Evolutionary conservation across 1,140 invertebrate species (phyloP), one percentile per base, ranked within the genome.

Genomic region (Camponotus floridanus): DNA sequence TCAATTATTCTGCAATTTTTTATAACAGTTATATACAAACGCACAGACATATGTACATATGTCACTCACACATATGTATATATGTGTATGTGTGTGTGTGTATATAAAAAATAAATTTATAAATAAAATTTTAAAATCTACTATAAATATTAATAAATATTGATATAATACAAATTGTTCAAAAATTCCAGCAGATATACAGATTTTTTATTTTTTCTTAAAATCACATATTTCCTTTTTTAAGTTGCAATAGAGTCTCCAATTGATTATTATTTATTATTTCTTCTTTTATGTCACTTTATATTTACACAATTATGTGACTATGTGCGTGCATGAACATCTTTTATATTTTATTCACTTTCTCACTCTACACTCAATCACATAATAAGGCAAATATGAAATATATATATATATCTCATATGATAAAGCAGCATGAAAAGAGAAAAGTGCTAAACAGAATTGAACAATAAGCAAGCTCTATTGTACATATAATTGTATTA

Each of bases 41-140:
- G 26, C 26, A 26, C 26, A 26, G 26, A 26, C 26, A 26, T 26
- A n/a, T n/a, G n/a, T n/a, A n/a, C n/a, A n/a, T n/a, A n/a, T n/a
- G n/a, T n/a, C n/a, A 26, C 26, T 26, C 26, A 26, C 26, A 26
- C 26, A 26, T 26, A 26, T 26, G 26, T 26, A 26, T 26, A 26
- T 26, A 26, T 26, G 26, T 26, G 26, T 26, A 26, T 26, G 26
- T 26, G 26, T 13, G 3, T 48, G 9, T 48, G 9, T 48, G 11
- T 48, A 15, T 13, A 48, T 48, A 42, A 80, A 84, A 73, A 31
- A 31, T 13, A 11, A 71, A 8, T 86, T 62, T 21, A 31, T 15
- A 55, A 61, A 45, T 74, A 80, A 80, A 65, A 45, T 3, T 83
- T 15, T 36, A 11, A 68, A 68, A 76, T 48, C 5, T 76, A 78